Conservation (phyloP, 1,140 invertebrate genomes). For the Asbolus verrucosus region DNA sequence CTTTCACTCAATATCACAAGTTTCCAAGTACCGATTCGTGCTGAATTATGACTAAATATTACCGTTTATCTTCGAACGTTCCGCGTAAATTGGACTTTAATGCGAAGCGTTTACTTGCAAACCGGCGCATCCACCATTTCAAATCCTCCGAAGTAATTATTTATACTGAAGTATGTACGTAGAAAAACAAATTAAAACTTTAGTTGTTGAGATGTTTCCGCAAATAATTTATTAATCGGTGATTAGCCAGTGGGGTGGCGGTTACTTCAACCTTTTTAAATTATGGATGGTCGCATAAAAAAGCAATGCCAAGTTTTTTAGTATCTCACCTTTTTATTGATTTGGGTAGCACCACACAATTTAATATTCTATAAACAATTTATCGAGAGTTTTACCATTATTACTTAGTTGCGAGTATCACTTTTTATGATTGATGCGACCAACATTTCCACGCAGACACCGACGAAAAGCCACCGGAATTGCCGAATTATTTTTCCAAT, state of each 20-base stretch:
- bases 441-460: neutral
- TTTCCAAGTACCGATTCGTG: too few species aligned
- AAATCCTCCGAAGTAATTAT: too few species aligned
- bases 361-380: constrained; percentile 2
- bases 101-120: neutral
- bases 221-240: neutral
- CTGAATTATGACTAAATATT: too few species aligned
- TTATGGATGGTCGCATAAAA: neutral
- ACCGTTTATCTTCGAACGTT: too few species aligned
- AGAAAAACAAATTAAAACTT: too few species aligned
- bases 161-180: too few species aligned
- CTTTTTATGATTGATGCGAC: neutral
- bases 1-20: too few species aligned
- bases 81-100: neutral
- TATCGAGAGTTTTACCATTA: neutral
- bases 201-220: too few species aligned
- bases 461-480: neutral
- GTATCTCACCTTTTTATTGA: neutral
- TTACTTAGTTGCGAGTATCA: too few species aligned
- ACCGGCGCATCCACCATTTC: constrained; percentile 4
- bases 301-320: constrained; percentile 3
- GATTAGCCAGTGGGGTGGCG: neutral
- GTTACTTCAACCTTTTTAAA: constrained; percentile 11
- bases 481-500: too few species aligned
- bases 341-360: neutral